Evolutionary conservation across 2,888 invertebrate species (phyloP).

Genomic region (Cosmopolites sordidus): DNA sequence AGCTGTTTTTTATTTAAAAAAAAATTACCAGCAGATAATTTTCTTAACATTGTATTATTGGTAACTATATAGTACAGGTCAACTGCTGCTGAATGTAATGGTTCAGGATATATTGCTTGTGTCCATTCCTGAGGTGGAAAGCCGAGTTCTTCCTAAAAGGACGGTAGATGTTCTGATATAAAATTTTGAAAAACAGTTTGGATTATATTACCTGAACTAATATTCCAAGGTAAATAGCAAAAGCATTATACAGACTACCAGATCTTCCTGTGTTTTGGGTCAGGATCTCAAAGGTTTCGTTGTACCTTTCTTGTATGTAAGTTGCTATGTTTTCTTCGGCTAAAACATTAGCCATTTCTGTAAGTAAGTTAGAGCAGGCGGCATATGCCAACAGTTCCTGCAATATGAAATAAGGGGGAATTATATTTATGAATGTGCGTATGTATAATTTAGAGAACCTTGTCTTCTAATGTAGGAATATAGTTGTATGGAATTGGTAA

Average conservation of each 20-base stretch:
- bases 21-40: slow-evolving; percentile 12
- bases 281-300: slow-evolving; percentile 5
- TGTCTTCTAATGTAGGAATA: slow-evolving; percentile 25
- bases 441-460: slow-evolving; percentile 2
- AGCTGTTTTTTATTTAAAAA: not conserved
- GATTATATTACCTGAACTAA: slow-evolving; percentile 28
- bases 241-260: not conserved
- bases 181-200: not conserved
- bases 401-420: not conserved
- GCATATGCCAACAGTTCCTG: not conserved
- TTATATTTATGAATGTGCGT: too few species aligned
- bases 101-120: slow-evolving; percentile 11
- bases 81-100: slow-evolving; percentile 7
- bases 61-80: slow-evolving; percentile 13
- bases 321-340: not conserved
- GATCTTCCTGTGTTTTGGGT: slow-evolving; percentile 2
- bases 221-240: slow-evolving; percentile 44
- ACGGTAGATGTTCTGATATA: not conserved
- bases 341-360: not conserved
- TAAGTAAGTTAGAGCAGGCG: not conserved
- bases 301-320: slow-evolving; percentile 8
- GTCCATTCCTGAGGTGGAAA: slow-evolving; percentile 10
- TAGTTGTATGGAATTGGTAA: slow-evolving; percentile 70
- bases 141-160: slow-evolving; percentile 7
- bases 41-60: slow-evolving; percentile 7